Evolutionary conservation across 2,888 invertebrate species (phyloP).

Genomic region (Xestobium rufovillosum): DNA sequence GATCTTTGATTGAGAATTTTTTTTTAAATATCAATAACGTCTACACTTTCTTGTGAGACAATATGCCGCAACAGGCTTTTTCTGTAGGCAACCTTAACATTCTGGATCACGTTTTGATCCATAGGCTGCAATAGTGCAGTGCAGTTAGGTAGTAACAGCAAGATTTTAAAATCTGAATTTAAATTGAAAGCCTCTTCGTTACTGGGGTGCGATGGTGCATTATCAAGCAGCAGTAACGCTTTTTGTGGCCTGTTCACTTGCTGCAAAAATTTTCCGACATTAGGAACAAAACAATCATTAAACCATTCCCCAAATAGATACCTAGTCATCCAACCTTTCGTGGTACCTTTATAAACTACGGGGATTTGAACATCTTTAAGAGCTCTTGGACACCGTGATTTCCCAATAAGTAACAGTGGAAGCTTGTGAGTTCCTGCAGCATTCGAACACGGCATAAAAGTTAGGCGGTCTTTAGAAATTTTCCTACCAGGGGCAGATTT

Average conservation of each 20-base stretch:
- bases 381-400: constrained; percentile 9
- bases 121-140: constrained; percentile 1
- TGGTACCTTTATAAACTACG: constrained; percentile 8
- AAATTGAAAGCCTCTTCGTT: not conserved
- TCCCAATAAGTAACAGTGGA: constrained; percentile 18
- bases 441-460: constrained; percentile 22
- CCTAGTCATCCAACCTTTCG: constrained; percentile 12
- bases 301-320: constrained; percentile 10
- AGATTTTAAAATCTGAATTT: constrained; percentile 2
- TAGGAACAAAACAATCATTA: constrained; percentile 6
- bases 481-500: constrained; percentile 20
- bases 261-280: not conserved
- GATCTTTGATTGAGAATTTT: constrained; percentile 1
- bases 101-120: constrained; percentile 2
- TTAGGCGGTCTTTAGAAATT: constrained; percentile 19
- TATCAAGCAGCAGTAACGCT: constrained; percentile 2
- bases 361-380: constrained; percentile 13
- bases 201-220: constrained; percentile 3
- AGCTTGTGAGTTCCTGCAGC: constrained; percentile 21
- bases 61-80: not conserved
- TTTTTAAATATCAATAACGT: not conserved
- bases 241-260: not conserved
- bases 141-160: constrained; percentile 3
- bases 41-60: not conserved
- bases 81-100: constrained; percentile 1